phyloP scores from a whole-genome alignment of 2,888 invertebrate genomes.

The Yponomeuta malinellus region DNA sequence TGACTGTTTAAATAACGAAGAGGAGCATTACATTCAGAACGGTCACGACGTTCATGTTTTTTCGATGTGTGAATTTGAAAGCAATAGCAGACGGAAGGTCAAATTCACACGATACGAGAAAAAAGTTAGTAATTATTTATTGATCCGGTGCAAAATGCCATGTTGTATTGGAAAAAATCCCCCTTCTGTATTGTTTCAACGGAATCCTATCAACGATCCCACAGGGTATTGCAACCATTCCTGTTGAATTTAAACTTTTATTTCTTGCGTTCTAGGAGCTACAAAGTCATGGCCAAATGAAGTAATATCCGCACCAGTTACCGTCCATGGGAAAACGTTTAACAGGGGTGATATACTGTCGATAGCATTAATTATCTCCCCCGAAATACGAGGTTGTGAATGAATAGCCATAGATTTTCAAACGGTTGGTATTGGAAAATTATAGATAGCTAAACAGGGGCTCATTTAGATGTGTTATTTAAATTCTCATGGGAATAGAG shows the following conservation, averaged over 20 bases:
- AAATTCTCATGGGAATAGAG: constrained; percentile 30
- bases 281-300: constrained; percentile 15
- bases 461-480: constrained; percentile 29
- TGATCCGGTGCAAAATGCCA: constrained; percentile 53
- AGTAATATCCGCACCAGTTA: constrained; percentile 19
- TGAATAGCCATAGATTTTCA: constrained; percentile 30
- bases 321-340: constrained; percentile 59
- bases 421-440: constrained; percentile 39
- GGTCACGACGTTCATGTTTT: constrained; percentile 16
- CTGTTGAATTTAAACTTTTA: not conserved
- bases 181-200: constrained; percentile 47
- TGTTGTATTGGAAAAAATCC: constrained; percentile 34
- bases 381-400: constrained; percentile 25
- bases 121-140: constrained; percentile 49
- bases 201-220: constrained; percentile 23
- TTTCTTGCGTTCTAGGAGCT: not conserved
- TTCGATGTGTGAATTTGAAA: constrained; percentile 20
- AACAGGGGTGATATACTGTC: constrained; percentile 57
- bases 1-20: constrained; percentile 27
- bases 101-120: constrained; percentile 54
- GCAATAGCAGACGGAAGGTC: constrained; percentile 35
- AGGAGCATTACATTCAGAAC: constrained; percentile 22
- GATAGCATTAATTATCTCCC: constrained; percentile 63
- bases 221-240: not conserved
- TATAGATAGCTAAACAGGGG: constrained; percentile 27